Conservation (phyloP, 2,797 vertebrate genomes). For the Paramormyrops hopkinsi region DNA sequence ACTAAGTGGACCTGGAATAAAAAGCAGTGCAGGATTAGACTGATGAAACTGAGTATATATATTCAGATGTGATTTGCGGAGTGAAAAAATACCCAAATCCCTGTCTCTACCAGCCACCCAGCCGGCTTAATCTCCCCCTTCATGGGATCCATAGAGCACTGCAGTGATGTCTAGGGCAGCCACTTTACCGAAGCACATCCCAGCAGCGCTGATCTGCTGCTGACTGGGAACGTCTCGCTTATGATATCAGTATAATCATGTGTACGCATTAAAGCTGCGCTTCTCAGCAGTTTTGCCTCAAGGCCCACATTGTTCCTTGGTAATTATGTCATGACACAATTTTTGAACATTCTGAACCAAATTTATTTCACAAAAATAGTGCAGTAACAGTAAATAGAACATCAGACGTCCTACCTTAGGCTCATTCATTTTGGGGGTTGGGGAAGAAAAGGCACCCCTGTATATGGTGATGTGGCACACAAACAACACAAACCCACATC, state of each 20-base stretch:
- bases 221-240: neutral
- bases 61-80: conserved; percentile 3
- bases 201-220: neutral
- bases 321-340: neutral
- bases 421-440: neutral
- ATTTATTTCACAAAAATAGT: neutral
- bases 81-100: neutral
- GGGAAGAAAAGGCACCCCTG: neutral
- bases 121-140: neutral
- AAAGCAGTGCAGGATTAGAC: conserved; percentile 12
- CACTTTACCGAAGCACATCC: neutral
- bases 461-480: neutral
- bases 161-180: neutral
- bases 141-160: neutral
- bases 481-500: neutral
- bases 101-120: neutral
- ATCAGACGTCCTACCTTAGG: neutral
- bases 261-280: neutral
- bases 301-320: neutral
- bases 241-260: neutral
- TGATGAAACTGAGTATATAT: neutral
- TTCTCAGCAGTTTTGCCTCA: neutral
- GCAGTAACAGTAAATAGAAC: neutral
- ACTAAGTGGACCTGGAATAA: neutral
- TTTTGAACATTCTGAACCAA: neutral